Evolutionary conservation across 2,113 vertebrate genomes (phyloP), one percentile per base, ranked within the genome.

Genomic region (Toxotes jaculatrix): DNA sequence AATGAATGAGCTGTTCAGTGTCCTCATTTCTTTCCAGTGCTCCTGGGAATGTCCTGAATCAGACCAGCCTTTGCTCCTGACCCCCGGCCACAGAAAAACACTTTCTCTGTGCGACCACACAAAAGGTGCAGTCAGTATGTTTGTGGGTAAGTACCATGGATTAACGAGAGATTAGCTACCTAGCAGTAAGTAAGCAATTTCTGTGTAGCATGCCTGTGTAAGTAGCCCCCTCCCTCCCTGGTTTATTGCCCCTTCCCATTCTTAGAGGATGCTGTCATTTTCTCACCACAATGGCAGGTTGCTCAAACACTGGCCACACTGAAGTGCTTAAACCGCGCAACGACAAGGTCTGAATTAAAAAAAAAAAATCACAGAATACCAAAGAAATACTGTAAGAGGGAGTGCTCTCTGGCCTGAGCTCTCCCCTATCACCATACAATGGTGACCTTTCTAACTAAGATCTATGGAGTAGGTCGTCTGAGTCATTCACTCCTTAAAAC

Each of bases 11-110:
- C 87, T 92, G 79, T 51, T 88, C 71, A 36, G 77, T 88, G 88
- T 88, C 85, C 88, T 86, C 68, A 74, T 90, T 90, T 88, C 84
- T 65, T 90, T 67, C 75, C 90, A 86, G 79, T 34, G 62, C 67
- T 90, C 87, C 85, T 88, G 88, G 89, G 91, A 94, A 93, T 86
- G 86, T 91, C 76, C 75, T 89, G 84, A 91, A 87, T 83, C 80
- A 88, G 84, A 79, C 59, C 77, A 72, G 91, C 82, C 78, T 88
- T 80, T 86, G 82, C 72, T 88, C 75, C 55, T 7, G 65, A 89
- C 77, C 86, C 68, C 60, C 13, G 45, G 56, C 70, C 66, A 68
- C 81, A 87, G 87, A 91, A 80, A 91, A 87, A 83, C 87, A 86
- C 88, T 91, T 88, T 86, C 85, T 87, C 89, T 90, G 87, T 88